Evolutionary conservation across 2,797 vertebrate genomes (phyloP).

Genomic region (Propithecus perrieri): DNA sequence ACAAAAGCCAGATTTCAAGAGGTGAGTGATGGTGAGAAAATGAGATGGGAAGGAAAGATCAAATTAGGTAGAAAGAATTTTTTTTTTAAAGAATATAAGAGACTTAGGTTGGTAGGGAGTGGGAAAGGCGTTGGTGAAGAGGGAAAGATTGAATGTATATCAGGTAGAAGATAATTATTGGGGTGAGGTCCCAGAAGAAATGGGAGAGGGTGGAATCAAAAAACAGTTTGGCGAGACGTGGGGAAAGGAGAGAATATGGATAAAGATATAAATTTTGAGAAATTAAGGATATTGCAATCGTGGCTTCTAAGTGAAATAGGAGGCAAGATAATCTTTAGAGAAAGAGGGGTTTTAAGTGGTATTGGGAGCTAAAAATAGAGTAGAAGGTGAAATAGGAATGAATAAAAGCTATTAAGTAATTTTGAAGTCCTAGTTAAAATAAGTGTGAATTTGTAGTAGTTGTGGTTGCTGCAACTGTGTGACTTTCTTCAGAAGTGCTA

Average conservation of each 20-base stretch:
- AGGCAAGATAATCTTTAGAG: not conserved
- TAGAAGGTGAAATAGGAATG: slow-evolving; percentile 2
- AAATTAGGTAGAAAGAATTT: not conserved
- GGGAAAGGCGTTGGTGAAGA: not conserved
- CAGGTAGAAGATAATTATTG: not conserved
- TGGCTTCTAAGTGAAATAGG: not conserved
- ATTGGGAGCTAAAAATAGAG: not conserved
- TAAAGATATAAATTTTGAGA: not conserved
- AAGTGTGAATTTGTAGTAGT: not conserved
- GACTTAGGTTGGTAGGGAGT: not conserved
- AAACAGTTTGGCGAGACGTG: not conserved
- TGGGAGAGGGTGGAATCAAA: not conserved
- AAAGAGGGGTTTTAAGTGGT: not conserved
- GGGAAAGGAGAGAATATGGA: not conserved
- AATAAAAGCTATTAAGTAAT: slow-evolving; percentile 4
- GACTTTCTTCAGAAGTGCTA: not conserved
- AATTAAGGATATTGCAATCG: not conserved
- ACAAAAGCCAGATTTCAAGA: not conserved
- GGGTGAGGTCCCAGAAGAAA: not conserved
- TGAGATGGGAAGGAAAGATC: not conserved
- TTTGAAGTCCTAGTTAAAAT: slow-evolving; percentile 25
- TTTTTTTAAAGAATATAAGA: not conserved
- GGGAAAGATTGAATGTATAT: not conserved
- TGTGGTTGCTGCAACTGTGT: slow-evolving; percentile 1
- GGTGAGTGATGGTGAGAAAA: not conserved